Evolutionary conservation across 2,797 vertebrate species (phyloP), one percentile per base, ranked within the genome.

Genomic region (Acestrorhynchus altus): DNA sequence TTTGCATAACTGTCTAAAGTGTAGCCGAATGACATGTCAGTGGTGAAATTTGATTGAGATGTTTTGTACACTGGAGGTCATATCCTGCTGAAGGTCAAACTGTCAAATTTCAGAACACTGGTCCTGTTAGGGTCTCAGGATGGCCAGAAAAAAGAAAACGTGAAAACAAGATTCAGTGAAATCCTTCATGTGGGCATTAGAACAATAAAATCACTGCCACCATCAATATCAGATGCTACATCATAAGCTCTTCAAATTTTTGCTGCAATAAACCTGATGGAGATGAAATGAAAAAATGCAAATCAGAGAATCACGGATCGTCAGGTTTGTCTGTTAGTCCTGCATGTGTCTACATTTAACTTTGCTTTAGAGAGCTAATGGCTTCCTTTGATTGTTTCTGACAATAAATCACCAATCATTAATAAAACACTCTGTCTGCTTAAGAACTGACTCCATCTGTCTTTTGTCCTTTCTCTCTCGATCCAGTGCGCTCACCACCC

Each of bases 111-210:
- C 54, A 31, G 39, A 56, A 3, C 9, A 0, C 16, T 24, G 60
- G 65, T n/a, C 51, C 47, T 20, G 73, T 76, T 79, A 51, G 79
- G 67, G 74, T 72, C 61, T 76, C 61, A 72, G 68, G 74, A 76
- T 42, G 68, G 63, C 40, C 22, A 11, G 16, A 46, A 4, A 13
- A 46, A 31, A 13, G 18, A 31, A 57, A 61, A 67, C 72, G 42
- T 22, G 5, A 68, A 8, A 66, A 46, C 8, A 42, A 66, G 4
- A 31, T 0, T 8, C 15, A 15, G 15, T 28, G 7, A 28, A 13
- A 13, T 24, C n/a, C 10, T 15, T 6, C n/a, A 20, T 20, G 20
- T 42, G 35, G 0, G 59, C 13, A 8, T 10, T 22, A 4, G 47
- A 2, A 18, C 15, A n/a, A 1, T 10, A 1, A 1, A 15, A 2